phyloP scores from a whole-genome alignment of 2,797 vertebrate species.

The Hoplostethus mediterraneus region DNA sequence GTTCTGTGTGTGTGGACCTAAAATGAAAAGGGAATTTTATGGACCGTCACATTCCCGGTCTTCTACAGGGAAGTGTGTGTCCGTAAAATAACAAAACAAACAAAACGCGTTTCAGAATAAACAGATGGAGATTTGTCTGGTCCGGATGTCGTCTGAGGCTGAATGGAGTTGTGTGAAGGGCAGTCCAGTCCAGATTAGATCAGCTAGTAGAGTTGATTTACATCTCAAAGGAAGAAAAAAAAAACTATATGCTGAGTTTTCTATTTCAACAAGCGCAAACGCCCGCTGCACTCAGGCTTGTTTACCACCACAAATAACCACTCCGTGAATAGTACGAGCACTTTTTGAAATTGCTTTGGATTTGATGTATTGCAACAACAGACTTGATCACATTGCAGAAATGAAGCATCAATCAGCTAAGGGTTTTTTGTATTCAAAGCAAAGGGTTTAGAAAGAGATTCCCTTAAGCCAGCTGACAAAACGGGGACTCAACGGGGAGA shows the following conservation, averaged over 20 bases:
- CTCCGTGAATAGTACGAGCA: slow-evolving; percentile 49
- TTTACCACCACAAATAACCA: slow-evolving; percentile 57
- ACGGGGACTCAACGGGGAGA: slow-evolving; percentile 43
- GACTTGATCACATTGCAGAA: slow-evolving; percentile 57
- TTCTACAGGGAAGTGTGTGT: slow-evolving; percentile 10
- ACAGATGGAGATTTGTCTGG: slow-evolving; percentile 4
- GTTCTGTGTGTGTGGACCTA: slow-evolving; percentile 12
- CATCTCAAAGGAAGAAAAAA: slow-evolving; percentile 57
- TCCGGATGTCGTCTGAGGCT: slow-evolving; percentile 29
- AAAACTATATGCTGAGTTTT: slow-evolving; percentile 40
- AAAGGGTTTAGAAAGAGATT: slow-evolving; percentile 43
- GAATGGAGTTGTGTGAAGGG: slow-evolving; percentile 36
- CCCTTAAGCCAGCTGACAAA: slow-evolving; percentile 54
- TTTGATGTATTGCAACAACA: slow-evolving; percentile 55
- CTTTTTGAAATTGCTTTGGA: slow-evolving; percentile 64
- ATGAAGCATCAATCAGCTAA: slow-evolving; percentile 63
- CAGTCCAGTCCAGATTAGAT: slow-evolving; percentile 49
- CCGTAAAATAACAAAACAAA: neutral
- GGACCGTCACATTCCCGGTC: too few species aligned
- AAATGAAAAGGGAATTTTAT: neutral
- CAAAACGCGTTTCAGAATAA: slow-evolving; percentile 5
- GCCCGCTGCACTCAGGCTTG: slow-evolving; percentile 38
- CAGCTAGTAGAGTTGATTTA: slow-evolving; percentile 45
- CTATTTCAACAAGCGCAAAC: slow-evolving; percentile 27
- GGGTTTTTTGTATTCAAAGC: slow-evolving; percentile 53